Base-by-base conservation (phyloP, 2,797 vertebrate genomes). In the Labroides dimidiatus region DNA sequence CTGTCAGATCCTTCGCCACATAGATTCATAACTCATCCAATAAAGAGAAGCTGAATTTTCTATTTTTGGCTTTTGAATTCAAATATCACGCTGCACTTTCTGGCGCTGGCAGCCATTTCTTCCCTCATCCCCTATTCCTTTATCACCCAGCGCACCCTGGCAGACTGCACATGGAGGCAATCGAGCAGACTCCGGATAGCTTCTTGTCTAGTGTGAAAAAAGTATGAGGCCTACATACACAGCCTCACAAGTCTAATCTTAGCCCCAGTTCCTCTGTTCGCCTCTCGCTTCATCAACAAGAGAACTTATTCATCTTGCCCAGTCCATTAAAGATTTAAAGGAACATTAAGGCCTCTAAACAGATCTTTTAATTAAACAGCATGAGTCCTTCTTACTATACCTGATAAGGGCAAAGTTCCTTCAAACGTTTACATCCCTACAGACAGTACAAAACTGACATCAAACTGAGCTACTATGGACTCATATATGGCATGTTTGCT, bases 161-260 rank as follows among this genome's bases (percentile, higher is more conserved):
- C 64, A 63, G 24, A 52, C 51, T 65, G 47, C 60, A 51, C 59
- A 64, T 42, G 55, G 64, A 70, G 44, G 57, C 61, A 68, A 50
- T 52, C 57, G 62, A 54, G 41, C 37, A 2, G 47, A 64, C 78
- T 78, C 43, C 61, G 77, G 69, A 58, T 57, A 16, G 59, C 41
- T 73, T 83, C 56, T 67, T 72, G 55, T 71, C 54, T 52, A 21
- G 48, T 74, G 64, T 78, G 63, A 79, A 83, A 81, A 73, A 60
- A 81, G 58, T 67, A 82, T 59, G 69, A 78, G 66, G 75, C 27
- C 56, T 64, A 64, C 72, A 80, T 76, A 82, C 61, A 63, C 69
- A 55, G 52, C 52, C 77, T 74, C 65, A 82, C 69, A 80, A 69
- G 59, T 73, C 65, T 78, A 85, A 83, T 84, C 82, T 74, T 54